These are phyloP conservation scores for Leucopsar rothschildi DNA, from an alignment of 2,113 vertebrate genomes.

Conservation along the genomic window DNA sequence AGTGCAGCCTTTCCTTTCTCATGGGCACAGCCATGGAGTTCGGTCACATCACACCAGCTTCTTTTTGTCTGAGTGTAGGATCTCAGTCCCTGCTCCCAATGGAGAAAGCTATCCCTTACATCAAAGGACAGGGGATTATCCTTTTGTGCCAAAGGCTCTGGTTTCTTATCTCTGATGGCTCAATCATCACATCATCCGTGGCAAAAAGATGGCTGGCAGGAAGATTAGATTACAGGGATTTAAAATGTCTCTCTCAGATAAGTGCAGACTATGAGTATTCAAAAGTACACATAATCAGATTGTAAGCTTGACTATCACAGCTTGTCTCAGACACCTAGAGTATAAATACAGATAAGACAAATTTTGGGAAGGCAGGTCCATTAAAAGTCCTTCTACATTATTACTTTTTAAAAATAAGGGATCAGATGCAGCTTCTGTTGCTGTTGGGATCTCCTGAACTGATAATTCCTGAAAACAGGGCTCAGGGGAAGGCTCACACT, in stretches of 20 bases:
- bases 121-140: not conserved
- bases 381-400: not conserved
- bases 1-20: not conserved
- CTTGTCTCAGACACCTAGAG: not conserved
- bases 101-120: not conserved
- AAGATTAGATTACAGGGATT: not conserved
- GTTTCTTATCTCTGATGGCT: not conserved
- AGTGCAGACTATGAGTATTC: not conserved
- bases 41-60: not conserved
- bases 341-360: slow-evolving; percentile 10
- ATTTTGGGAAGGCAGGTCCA: not conserved
- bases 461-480: not conserved
- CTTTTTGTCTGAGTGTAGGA: not conserved
- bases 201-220: slow-evolving; percentile 17
- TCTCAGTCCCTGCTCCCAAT: not conserved
- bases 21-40: fast-evolving
- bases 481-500: not conserved
- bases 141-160: not conserved
- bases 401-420: not conserved
- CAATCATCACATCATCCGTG: not conserved
- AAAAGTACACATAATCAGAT: slow-evolving; percentile 28
- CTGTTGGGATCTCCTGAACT: not conserved
- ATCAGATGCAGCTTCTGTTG: not conserved
- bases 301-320: not conserved
- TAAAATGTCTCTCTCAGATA: slow-evolving; percentile 30